A percentile compares a stretch with the other conserved stretches of the same genome.
Conservation (phyloP, 1,140 invertebrate species). For the Limonius californicus region DNA sequence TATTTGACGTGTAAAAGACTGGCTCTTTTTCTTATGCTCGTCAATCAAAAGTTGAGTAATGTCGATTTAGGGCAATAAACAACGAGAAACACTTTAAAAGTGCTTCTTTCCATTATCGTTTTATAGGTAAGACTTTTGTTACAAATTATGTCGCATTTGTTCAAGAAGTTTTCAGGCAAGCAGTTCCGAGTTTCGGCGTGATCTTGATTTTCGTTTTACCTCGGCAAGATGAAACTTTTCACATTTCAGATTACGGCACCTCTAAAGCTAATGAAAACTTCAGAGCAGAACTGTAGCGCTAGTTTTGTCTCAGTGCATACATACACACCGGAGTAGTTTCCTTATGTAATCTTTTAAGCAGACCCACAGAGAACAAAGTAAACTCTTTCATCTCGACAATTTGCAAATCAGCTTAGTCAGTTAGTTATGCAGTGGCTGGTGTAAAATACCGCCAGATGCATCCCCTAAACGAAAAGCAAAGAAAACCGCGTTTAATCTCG, state of each 20-base stretch:
- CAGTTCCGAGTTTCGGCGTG: too few relatives aligned
- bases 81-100: too few relatives aligned
- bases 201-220: constrained; percentile 1
- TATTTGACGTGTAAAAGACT: too few relatives aligned
- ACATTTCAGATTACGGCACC: constrained; percentile 2
- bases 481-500: constrained; percentile 3
- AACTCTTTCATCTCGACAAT: not conserved
- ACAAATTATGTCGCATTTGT: too few relatives aligned
- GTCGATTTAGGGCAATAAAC: too few relatives aligned
- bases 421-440: not conserved
- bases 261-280: constrained; percentile 7
- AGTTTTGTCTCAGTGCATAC: not conserved
- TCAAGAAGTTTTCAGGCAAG: too few relatives aligned
- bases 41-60: too few relatives aligned
- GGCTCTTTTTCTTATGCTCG: too few relatives aligned
- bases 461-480: constrained; percentile 5
- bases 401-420: constrained; percentile 9
- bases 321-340: not conserved
- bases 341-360: constrained; percentile 1
- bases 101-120: too few relatives aligned
- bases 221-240: constrained; percentile 1
- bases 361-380: not conserved
- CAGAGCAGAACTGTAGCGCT: not conserved
- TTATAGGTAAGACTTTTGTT: too few relatives aligned
- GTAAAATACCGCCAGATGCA: not conserved